A percentile compares a stretch with the other conserved stretches of the same genome.
phyloP scores from a whole-genome alignment of 2,888 invertebrate species.

The Cabera pusaria region DNA sequence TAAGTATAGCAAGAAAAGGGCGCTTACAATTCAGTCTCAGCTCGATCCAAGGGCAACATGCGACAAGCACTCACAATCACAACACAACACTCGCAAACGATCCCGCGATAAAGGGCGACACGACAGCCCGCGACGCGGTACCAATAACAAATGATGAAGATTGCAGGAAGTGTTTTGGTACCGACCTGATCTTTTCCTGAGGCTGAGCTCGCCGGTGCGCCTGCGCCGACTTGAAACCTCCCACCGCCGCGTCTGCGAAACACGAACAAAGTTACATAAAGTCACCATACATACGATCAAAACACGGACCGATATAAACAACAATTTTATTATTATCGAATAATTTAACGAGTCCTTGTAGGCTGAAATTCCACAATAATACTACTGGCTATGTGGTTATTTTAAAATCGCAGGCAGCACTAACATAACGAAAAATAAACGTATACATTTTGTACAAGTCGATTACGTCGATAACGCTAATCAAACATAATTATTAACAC shows the following conservation, averaged over 20 bases:
- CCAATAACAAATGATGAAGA: constrained; percentile 63
- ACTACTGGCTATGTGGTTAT: too few relatives aligned
- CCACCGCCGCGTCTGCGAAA: constrained; percentile 70
- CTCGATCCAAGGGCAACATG: constrained; percentile 28
- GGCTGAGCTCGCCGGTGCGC: constrained; percentile 60
- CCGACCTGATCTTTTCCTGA: constrained; percentile 75
- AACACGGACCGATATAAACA: too few relatives aligned
- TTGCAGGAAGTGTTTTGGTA: constrained; percentile 58
- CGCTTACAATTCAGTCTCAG: constrained; percentile 32
- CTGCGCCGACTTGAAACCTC: constrained; percentile 66
- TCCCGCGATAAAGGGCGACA: constrained; percentile 31
- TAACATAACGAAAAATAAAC: too few relatives aligned
- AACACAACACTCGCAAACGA: constrained; percentile 9
- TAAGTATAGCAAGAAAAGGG: not conserved
- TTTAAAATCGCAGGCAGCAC: too few relatives aligned
- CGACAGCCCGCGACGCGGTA: constrained; percentile 51
- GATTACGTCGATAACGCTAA: too few relatives aligned
- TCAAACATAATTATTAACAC: too few relatives aligned
- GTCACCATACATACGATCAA: constrained; percentile 46
- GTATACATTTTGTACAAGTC: too few relatives aligned
- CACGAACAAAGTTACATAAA: constrained; percentile 60
- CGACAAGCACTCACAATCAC: constrained; percentile 27
- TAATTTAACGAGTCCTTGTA: too few relatives aligned
- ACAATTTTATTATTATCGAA: too few relatives aligned
- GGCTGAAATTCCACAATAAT: too few relatives aligned